Evolutionary conservation across 1,140 invertebrate species (phyloP).

Genomic region (Drosophila nasuta): DNA sequence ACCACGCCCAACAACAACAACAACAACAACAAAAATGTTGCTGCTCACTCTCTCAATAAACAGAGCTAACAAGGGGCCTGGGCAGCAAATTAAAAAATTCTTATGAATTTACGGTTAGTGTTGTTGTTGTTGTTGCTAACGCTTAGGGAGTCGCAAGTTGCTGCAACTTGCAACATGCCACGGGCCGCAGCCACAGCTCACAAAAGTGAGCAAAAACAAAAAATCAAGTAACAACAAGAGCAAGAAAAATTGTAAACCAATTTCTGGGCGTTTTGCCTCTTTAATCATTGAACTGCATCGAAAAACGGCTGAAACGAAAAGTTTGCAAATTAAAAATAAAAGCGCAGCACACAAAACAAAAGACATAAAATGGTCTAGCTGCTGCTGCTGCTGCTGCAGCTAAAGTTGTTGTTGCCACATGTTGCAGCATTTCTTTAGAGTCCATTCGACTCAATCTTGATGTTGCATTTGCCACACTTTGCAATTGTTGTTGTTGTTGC

Average conservation of each 20-base stretch:
- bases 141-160: conserved; percentile 49
- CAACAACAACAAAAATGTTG: neutral
- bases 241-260: conserved; percentile 53
- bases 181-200: conserved; percentile 54
- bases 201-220: conserved; percentile 58
- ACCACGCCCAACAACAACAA: conserved; percentile 45
- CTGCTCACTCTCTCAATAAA: conserved; percentile 16
- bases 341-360: conserved; percentile 65
- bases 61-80: conserved; percentile 29
- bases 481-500: conserved; percentile 18
- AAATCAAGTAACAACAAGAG: conserved; percentile 33
- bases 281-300: conserved; percentile 82
- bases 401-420: conserved; percentile 66
- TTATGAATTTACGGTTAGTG: conserved; percentile 49
- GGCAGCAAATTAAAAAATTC: conserved; percentile 78
- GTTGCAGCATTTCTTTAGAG: conserved; percentile 78
- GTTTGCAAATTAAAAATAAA: conserved; percentile 78
- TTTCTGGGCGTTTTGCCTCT: conserved; percentile 81
- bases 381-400: conserved; percentile 27
- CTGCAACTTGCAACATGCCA: conserved; percentile 70
- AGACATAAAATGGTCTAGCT: conserved; percentile 58
- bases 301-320: conserved; percentile 59
- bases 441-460: conserved; percentile 63
- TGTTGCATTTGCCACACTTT: conserved; percentile 69
- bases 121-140: conserved; percentile 10